phyloP scores from a whole-genome alignment of 2,113 vertebrate species.

The Hucho hucho region DNA sequence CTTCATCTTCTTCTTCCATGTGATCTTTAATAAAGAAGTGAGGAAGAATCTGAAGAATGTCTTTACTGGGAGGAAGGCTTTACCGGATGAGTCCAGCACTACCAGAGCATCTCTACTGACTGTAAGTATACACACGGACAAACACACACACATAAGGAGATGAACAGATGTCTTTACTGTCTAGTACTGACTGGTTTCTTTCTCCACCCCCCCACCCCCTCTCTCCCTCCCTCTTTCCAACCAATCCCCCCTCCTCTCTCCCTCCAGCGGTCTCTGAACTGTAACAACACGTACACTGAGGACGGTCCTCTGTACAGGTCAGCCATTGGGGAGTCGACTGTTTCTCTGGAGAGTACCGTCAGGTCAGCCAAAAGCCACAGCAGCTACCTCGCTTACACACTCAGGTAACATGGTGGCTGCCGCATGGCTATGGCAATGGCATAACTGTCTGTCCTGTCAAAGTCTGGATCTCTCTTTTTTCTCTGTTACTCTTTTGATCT shows the following conservation, averaged over 20 bases:
- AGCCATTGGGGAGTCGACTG: conserved; percentile 89
- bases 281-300: conserved; percentile 87
- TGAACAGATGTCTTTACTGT: too few species aligned
- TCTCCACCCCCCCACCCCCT: not conserved
- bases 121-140: conserved; percentile 67
- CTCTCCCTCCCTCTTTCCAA: too few species aligned
- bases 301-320: conserved; percentile 88
- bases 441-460: not conserved
- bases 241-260: not conserved
- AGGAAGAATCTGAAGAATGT: conserved; percentile 87
- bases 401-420: conserved; percentile 83
- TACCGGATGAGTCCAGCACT: conserved; percentile 82
- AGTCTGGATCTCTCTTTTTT: not conserved
- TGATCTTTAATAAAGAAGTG: conserved; percentile 88
- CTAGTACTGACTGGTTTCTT: not conserved
- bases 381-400: conserved; percentile 86
- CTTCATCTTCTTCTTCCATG: conserved; percentile 91
- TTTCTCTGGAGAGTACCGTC: conserved; percentile 91
- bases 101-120: conserved; percentile 89
- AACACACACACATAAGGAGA: not conserved
- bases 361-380: conserved; percentile 93
- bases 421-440: not conserved
- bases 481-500: not conserved
- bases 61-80: conserved; percentile 84
- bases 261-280: conserved; percentile 91